Evolutionary conservation across 2,888 invertebrate species (phyloP), one percentile per base, ranked within the genome.

Genomic region (Mythimna impura): DNA sequence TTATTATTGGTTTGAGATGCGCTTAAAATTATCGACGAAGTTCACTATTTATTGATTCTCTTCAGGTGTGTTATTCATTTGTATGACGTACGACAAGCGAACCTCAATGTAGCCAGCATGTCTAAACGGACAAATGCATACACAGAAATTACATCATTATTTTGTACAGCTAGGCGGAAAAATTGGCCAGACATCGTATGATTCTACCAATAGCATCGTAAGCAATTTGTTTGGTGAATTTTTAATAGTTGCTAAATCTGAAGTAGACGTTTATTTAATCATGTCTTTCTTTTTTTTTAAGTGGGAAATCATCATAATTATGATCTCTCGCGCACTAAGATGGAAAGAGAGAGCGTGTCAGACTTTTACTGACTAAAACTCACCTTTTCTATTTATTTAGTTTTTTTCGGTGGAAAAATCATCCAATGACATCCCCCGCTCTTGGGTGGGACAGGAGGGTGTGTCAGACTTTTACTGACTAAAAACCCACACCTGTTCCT

Each of bases 51-150:
- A 73, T 70, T 63, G 71, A 78, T 75, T 75, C 60, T 47, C 30
- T 62, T 40, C 71, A 76, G 66, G 71, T 78, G 63, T 80, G 58
- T 61, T 77, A 74, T 63, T 73, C 60, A 71, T 73, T 71, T 57
- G 71, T 73, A 67, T 79, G 60, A 62, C 52, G 58, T 55, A 65
- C 63, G 34, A 70, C 69, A 58, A 68, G 30, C 47, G 63, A 73
- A 66, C 25, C 40, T 72, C 71, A 58, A 40, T 69, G 84, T 68
- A 80, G 86, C 80, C 86, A 77, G 70, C 62, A 73, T 80, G 85
- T 86, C 85, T 86, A 77, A 83, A 73, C 73, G 70, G 73, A 71
- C 66, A 82, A 83, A 69, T 83, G 78, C 84, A 78, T 62, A 77
- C 81, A 71, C 78, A 84, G 74, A 58, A 77, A 67, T 84, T 85